Evolutionary conservation across 2,113 vertebrate species (phyloP).

Genomic region (sheep (Ovis aries)): ARS-UI_Ramb_v3.0 NC_056056.1:152175001-152175500

Average conservation of each 20-base stretch:
- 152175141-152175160: not conserved
- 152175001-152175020: not conserved
- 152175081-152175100: not conserved
- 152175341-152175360: not conserved
- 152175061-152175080: rapidly evolving
- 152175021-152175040: not conserved
- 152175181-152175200: not conserved
- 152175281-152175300: not conserved
- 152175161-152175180: not conserved
- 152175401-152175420: not conserved
- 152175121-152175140: not conserved
- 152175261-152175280: not conserved
- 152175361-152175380: not conserved
- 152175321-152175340: not conserved
- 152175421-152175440: rapidly evolving
- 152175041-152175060: not conserved
- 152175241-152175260: not conserved
- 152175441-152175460: not conserved
- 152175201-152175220: not conserved
- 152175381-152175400: not conserved
- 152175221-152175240: not conserved
- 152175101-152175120: not conserved
- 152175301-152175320: not conserved
- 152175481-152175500: not conserved
- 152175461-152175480: not conserved